Evolutionary conservation across 2,113 vertebrate species (phyloP).

Genomic region (Catharus minimus): DNA sequence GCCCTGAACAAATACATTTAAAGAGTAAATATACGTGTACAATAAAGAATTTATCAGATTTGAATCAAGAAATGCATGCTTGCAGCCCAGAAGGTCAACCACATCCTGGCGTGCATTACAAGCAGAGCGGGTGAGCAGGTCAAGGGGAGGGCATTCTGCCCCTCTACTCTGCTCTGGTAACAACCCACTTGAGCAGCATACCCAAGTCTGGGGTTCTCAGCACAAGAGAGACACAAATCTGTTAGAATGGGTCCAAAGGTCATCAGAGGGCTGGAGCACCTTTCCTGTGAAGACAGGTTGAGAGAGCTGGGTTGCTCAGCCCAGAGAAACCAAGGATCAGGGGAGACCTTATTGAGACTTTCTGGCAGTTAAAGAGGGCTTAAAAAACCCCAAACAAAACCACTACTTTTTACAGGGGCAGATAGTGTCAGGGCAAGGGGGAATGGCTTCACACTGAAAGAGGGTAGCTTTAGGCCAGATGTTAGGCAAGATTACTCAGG

Average conservation of each 20-base stretch:
- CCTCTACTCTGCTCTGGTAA: background rate
- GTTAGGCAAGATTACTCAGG: background rate
- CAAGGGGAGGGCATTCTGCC: background rate
- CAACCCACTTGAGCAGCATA: background rate
- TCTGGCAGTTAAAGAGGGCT: rapidly evolving
- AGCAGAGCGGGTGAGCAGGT: background rate
- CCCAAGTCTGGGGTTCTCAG: background rate
- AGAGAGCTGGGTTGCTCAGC: background rate
- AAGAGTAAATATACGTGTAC: background rate
- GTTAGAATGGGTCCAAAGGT: rapidly evolving
- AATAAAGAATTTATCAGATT: background rate
- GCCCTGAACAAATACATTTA: background rate
- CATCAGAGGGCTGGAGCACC: background rate
- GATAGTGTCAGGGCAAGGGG: background rate
- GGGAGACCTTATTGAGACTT: background rate
- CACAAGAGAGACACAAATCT: background rate
- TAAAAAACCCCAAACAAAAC: background rate
- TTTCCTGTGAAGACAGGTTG: background rate
- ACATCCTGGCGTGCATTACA: background rate
- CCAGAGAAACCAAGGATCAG: background rate
- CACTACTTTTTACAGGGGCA: background rate
- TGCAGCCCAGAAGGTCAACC: background rate
- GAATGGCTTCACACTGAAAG: background rate
- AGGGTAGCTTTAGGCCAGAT: background rate
- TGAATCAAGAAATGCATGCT: background rate